Conservation (phyloP, 2,888 invertebrate genomes). For the Eucera pruinosa region DNA sequence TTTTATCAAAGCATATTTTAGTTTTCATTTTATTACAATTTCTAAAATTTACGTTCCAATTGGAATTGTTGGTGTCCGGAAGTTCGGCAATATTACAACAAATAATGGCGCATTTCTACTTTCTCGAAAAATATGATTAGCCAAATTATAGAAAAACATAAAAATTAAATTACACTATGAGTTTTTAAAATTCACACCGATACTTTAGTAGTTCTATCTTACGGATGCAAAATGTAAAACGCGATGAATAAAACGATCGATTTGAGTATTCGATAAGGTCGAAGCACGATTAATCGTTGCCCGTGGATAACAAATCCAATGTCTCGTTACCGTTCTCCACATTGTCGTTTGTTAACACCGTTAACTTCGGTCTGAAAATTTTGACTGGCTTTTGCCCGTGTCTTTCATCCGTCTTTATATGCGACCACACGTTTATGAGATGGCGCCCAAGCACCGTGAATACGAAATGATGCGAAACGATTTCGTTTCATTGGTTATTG, state of each 20-base stretch:
- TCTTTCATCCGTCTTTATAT: constrained; percentile 68
- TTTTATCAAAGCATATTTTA: too few species aligned
- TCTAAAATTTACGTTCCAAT: too few species aligned
- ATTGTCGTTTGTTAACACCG: constrained; percentile 47
- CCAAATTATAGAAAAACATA: too few species aligned
- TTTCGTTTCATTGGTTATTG: constrained; percentile 64
- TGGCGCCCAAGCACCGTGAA: constrained; percentile 56
- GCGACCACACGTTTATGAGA: constrained; percentile 56
- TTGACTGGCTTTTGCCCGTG: constrained; percentile 58
- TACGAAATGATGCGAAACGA: constrained; percentile 66
- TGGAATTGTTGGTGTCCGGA: too few species aligned
- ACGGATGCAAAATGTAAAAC: background rate
- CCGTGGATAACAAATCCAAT: constrained; percentile 20
- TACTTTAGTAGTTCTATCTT: background rate
- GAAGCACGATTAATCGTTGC: constrained; percentile 4
- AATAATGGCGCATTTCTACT: too few species aligned
- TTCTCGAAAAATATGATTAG: too few species aligned
- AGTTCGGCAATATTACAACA: too few species aligned
- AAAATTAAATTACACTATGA: too few species aligned
- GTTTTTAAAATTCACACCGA: too few species aligned
- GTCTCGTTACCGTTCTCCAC: constrained; percentile 59
- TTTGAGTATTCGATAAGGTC: background rate
- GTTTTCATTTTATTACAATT: too few species aligned
- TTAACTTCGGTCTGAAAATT: constrained; percentile 49
- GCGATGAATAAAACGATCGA: background rate